A percentile compares a stretch with the other conserved stretches of the same genome.
These are phyloP conservation scores for Fopius arisanus DNA, from an alignment of 1,140 invertebrate species.

Conservation along the genomic window DNA sequence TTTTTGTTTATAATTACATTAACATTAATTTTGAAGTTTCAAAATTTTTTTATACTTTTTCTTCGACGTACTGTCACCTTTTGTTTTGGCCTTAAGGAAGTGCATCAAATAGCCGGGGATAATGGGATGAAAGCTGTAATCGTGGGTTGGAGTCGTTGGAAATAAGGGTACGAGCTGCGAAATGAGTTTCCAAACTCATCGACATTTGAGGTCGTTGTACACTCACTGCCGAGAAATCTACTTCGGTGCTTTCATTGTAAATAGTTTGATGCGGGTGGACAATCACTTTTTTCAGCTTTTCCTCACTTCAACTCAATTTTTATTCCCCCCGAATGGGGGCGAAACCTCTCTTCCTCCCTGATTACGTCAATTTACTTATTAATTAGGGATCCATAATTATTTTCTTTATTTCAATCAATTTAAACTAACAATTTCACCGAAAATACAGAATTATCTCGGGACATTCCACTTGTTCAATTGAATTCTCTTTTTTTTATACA, in stretches of 20 bases:
- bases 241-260: neutral
- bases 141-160: neutral
- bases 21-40: too few species aligned
- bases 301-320: too few species aligned
- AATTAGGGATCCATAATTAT: neutral
- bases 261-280: neutral
- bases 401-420: too few species aligned
- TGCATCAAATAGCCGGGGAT: neutral
- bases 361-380: too few species aligned
- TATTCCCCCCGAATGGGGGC: too few species aligned
- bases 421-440: too few species aligned
- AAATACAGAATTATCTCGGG: too few species aligned
- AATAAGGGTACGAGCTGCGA: neutral
- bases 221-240: neutral
- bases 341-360: too few species aligned
- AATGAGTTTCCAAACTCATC: constrained; percentile 5
- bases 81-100: neutral
- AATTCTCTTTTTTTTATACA: too few species aligned
- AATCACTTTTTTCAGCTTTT: neutral
- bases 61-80: neutral
- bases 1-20: too few species aligned
- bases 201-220: neutral
- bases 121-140: neutral
- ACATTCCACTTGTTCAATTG: too few species aligned
- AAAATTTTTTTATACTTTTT: too few species aligned